Conservation (phyloP, 2,113 vertebrate genomes). For the Ciconia maguari region DNA sequence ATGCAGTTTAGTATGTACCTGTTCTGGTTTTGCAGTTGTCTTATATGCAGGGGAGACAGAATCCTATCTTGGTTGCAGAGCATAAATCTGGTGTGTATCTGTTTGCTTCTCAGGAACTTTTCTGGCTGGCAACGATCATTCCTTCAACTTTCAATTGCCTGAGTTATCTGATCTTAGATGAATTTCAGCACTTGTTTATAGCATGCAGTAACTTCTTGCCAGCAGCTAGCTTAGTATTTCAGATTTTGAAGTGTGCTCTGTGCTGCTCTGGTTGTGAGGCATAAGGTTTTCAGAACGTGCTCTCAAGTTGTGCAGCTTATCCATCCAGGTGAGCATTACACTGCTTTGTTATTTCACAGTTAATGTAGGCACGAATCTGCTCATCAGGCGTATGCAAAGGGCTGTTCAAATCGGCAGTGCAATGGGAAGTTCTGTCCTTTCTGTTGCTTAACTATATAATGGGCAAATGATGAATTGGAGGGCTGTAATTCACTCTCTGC, state of each 20-base stretch:
- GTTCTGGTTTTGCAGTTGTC: background rate
- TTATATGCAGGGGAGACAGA: background rate
- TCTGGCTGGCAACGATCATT: background rate
- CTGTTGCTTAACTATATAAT: background rate
- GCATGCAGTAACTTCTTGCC: constrained; percentile 8
- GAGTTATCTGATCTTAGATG: constrained; percentile 54
- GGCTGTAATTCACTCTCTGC: constrained; percentile 37
- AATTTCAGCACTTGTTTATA: constrained; percentile 61
- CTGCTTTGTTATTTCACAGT: background rate
- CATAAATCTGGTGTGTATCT: background rate
- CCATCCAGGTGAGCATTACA: constrained; percentile 14
- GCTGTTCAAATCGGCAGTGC: background rate
- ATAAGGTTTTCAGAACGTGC: background rate
- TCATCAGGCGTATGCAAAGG: background rate
- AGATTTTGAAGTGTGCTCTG: background rate
- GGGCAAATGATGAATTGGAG: constrained; percentile 19
- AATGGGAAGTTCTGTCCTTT: background rate
- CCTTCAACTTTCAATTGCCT: background rate
- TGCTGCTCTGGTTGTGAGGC: background rate
- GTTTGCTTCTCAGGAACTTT: background rate
- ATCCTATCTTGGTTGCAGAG: background rate
- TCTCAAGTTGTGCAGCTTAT: background rate
- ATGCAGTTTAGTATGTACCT: background rate
- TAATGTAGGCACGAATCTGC: background rate
- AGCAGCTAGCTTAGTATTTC: constrained; percentile 11